These are phyloP conservation scores for Clarias pachynema DNA, from an alignment of 2,797 vertebrate species.

Conservation along the genomic window DNA sequence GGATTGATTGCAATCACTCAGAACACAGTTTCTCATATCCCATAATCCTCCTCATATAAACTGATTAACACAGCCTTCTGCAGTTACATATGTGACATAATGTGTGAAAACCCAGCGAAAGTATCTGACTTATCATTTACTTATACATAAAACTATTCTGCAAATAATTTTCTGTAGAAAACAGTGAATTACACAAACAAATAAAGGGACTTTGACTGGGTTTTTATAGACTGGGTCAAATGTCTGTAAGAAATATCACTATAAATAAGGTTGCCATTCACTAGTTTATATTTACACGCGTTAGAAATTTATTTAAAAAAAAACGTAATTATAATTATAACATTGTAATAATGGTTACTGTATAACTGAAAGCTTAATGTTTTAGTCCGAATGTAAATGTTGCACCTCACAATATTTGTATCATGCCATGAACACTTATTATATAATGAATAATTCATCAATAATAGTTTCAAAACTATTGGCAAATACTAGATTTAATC, in stretches of 20 bases:
- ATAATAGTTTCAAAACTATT: not conserved
- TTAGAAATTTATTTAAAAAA: not conserved
- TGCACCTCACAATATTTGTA: not conserved
- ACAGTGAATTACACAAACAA: too few relatives aligned
- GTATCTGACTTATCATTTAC: too few relatives aligned
- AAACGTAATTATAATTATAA: not conserved
- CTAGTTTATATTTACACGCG: not conserved
- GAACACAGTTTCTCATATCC: slow-evolving; percentile 38
- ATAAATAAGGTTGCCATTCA: not conserved
- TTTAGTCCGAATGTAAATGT: not conserved
- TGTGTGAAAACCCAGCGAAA: too few relatives aligned
- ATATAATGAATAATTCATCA: not conserved
- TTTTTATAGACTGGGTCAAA: too few relatives aligned
- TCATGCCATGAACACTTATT: not conserved
- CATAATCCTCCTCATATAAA: slow-evolving; percentile 41
- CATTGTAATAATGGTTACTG: not conserved
- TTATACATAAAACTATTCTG: too few relatives aligned
- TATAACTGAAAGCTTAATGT: not conserved
- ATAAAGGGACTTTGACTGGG: too few relatives aligned
- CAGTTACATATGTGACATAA: too few relatives aligned
- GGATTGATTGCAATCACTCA: slow-evolving; percentile 53
- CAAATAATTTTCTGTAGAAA: too few relatives aligned
- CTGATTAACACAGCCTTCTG: slow-evolving; percentile 21
- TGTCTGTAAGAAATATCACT: not conserved
- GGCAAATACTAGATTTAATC: not conserved